Base-by-base conservation (phyloP, 1,140 invertebrate species). In the Harlomillsia oculata region DNA sequence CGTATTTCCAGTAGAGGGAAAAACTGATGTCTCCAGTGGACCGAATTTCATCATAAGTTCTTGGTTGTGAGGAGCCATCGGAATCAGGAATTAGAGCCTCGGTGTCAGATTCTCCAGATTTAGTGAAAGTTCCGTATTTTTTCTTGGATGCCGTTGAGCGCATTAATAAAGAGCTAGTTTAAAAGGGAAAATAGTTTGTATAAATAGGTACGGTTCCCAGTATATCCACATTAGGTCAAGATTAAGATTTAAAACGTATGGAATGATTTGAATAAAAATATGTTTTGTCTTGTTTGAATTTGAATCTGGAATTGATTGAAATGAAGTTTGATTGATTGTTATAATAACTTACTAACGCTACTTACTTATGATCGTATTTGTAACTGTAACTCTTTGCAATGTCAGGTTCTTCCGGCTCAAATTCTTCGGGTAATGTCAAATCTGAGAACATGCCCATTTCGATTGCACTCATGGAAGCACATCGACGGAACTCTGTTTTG, bases 1-100 rank as follows among this genome's bases (percentile, higher is more conserved):
- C n/a, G n/a, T 63, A 65, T 55, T 57, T 59, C 40, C 37, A 56
- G 36, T 63, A 65, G 20, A 65, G n/a, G 20, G 28, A 40, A n/a
- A 14, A 49, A 18, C 51, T 53, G 23, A 63, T 53, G 30, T 48
- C 29, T 34, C 45, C 45, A 14, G 45, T 48, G 5, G 45, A 48
- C n/a, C 36, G 30, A 11, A 48, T 23, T 48, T 48, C 45, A 8
- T 48, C 45, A 8, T 0, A 9, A 0, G 23, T 28, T 11, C 16
- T 16, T 4, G 45, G 45, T 2, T 48, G 8, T 16, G 23, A 45
- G 2, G 20, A 23, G 14, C 23, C 43, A 5, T n/a, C n/a, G n/a
- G n/a, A n/a, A n/a, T n/a, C n/a, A n/a, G n/a, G n/a, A n/a, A n/a
- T n/a, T n/a, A n/a, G n/a, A n/a, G n/a, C n/a, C n/a, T n/a, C n/a